phyloP scores from a whole-genome alignment of 2,888 invertebrate genomes.

The Eupithecia vulgata region DNA sequence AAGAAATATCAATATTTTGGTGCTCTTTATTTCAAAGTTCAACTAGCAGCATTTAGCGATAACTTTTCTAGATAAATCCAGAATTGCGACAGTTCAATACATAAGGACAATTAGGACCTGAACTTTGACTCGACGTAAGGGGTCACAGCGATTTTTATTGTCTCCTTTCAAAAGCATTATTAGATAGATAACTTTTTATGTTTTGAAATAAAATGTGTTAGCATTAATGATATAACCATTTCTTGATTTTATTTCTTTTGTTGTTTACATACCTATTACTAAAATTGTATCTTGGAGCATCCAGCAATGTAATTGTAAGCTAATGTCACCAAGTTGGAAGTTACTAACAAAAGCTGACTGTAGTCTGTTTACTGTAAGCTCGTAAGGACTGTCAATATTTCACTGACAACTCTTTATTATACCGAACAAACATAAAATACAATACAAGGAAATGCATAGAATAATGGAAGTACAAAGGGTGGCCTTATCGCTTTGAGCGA shows the following conservation, averaged over 20 bases:
- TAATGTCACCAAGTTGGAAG: constrained; percentile 21
- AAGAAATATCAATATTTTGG: background rate
- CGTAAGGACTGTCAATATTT: constrained; percentile 72
- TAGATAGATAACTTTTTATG: no score
- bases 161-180: background rate
- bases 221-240: constrained; percentile 21
- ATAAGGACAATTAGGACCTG: background rate
- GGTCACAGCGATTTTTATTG: background rate
- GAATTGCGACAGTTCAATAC: background rate
- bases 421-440: no score
- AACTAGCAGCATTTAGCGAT: constrained; percentile 19
- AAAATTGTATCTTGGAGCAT: constrained; percentile 19
- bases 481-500: no score
- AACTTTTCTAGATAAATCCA: constrained; percentile 6
- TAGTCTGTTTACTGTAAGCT: constrained; percentile 48
- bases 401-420: no score
- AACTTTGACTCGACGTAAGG: background rate
- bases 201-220: constrained; percentile 28
- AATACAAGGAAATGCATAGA: no score
- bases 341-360: constrained; percentile 20
- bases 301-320: constrained; percentile 1
- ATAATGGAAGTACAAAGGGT: no score
- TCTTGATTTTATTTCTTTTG: constrained; percentile 21
- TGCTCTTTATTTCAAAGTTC: constrained; percentile 10
- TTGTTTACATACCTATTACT: background rate